Percentiles rank a stretch among this genome's conserved stretches.
phyloP scores from a whole-genome alignment of 2,888 invertebrate genomes.

The Aphodius sticticus region DNA sequence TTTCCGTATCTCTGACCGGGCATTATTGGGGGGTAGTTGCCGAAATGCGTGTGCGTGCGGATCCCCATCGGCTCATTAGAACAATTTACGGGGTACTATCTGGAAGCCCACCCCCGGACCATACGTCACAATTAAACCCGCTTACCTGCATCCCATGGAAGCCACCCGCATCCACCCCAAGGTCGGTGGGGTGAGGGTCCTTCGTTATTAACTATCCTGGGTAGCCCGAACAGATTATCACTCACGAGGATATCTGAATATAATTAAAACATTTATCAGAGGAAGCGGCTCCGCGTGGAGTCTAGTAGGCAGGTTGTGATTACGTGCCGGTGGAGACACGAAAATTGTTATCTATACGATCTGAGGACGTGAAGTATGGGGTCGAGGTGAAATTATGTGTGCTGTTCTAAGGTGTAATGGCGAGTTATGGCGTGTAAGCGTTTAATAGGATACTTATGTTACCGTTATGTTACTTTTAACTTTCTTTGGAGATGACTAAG shows the following conservation, averaged over 20 bases:
- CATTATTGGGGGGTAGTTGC: neutral
- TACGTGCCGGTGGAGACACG: too few species aligned
- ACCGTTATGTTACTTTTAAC: too few species aligned
- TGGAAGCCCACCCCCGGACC: neutral
- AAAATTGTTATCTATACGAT: too few species aligned
- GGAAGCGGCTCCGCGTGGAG: neutral
- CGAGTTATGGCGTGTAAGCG: too few species aligned
- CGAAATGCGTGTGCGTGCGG: slow-evolving; percentile 17
- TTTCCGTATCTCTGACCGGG: neutral
- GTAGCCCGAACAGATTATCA: slow-evolving; percentile 14
- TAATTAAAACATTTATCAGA: slow-evolving; percentile 24
- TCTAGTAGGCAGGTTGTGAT: too few species aligned
- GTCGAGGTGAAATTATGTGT: too few species aligned
- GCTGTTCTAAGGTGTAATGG: too few species aligned
- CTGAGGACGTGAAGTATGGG: too few species aligned
- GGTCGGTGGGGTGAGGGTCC: neutral
- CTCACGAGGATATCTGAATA: slow-evolving; percentile 11
- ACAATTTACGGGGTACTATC: slow-evolving; percentile 17
- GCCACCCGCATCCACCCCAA: neutral
- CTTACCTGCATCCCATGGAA: slow-evolving; percentile 7
- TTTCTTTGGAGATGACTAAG: too few species aligned
- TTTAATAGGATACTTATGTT: too few species aligned
- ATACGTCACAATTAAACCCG: slow-evolving; percentile 25
- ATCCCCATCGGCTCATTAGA: slow-evolving; percentile 23
- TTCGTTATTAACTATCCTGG: slow-evolving; percentile 13